Conservation (phyloP, 2,797 vertebrate species). For the Uromys caudimaculatus region DNA sequence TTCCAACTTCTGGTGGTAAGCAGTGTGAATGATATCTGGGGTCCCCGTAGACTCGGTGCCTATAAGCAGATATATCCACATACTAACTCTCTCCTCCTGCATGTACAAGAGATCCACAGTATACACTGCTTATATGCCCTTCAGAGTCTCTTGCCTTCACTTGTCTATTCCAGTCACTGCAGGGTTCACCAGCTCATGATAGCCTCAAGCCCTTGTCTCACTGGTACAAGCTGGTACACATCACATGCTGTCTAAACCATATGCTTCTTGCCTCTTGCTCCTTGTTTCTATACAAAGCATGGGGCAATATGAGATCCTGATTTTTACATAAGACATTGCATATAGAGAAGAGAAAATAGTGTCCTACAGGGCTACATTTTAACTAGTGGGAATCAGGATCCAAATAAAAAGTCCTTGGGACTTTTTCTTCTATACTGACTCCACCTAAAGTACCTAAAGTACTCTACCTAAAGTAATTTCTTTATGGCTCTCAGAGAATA, state of each 20-base stretch:
- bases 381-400: neutral
- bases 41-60: neutral
- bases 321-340: neutral
- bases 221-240: neutral
- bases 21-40: neutral
- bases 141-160: neutral
- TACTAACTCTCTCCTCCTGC: rapidly evolving
- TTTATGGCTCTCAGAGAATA: neutral
- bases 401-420: neutral
- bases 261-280: neutral
- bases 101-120: neutral
- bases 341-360: neutral
- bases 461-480: neutral
- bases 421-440: neutral
- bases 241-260: neutral
- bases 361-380: neutral
- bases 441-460: too few relatives aligned
- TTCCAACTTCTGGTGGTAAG: neutral
- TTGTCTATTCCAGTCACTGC: neutral
- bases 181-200: neutral
- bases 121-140: neutral
- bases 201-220: neutral
- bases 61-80: neutral
- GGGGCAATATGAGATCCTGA: neutral
- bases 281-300: slow-evolving; percentile 8